These are phyloP conservation scores for Salmo trutta DNA, from an alignment of 2,797 vertebrate genomes.

Conservation along the genomic window DNA sequence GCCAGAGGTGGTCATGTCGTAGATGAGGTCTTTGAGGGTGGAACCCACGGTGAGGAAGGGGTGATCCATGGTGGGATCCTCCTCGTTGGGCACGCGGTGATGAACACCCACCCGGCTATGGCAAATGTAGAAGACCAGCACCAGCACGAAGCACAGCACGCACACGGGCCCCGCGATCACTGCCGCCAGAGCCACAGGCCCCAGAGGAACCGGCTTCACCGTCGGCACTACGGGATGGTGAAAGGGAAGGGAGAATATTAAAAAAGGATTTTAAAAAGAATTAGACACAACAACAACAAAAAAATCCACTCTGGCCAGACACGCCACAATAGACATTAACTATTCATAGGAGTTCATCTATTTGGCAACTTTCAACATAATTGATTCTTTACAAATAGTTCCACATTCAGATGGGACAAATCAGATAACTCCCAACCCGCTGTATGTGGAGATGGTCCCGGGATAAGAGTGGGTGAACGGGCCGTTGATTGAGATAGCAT, in stretches of 20 bases:
- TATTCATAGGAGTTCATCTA: too few relatives aligned
- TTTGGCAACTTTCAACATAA: too few relatives aligned
- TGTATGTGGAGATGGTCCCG: too few relatives aligned
- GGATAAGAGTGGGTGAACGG: too few relatives aligned
- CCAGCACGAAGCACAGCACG: slow-evolving; percentile 90
- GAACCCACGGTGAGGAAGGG: slow-evolving; percentile 96
- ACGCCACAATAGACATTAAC: too few relatives aligned
- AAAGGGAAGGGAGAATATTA: slow-evolving; percentile 14
- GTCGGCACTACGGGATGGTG: slow-evolving; percentile 45
- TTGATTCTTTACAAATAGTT: too few relatives aligned
- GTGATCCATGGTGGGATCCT: slow-evolving; percentile 92
- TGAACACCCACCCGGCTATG: slow-evolving; percentile 87
- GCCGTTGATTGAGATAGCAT: too few relatives aligned
- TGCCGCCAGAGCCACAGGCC: slow-evolving; percentile 91
- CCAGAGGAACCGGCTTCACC: slow-evolving; percentile 71
- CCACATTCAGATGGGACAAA: too few relatives aligned
- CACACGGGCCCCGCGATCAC: slow-evolving; percentile 94
- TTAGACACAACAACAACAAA: background rate
- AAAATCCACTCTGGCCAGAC: too few relatives aligned
- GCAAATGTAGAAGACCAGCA: slow-evolving; percentile 91
- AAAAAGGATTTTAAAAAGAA: background rate
- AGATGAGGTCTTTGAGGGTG: slow-evolving; percentile 97
- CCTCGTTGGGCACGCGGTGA: slow-evolving; percentile 94
- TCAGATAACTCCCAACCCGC: too few relatives aligned
- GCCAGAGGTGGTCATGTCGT: slow-evolving; percentile 97